Evolutionary conservation across 1,140 invertebrate genomes (phyloP).

Genomic region (Trichomalopsis sarcophagae): DNA sequence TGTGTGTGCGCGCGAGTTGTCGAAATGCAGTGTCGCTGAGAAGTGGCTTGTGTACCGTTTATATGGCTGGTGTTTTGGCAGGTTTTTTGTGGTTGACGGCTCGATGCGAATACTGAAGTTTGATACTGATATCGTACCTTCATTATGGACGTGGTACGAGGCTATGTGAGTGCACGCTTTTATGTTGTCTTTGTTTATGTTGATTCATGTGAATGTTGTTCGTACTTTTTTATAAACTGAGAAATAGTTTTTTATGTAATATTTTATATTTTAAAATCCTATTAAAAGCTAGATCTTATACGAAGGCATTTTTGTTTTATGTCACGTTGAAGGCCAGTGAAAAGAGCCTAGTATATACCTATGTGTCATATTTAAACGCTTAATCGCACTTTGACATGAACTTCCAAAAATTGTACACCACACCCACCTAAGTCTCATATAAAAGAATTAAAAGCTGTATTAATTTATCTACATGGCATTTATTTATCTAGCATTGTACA

Average conservation of each 20-base stretch:
- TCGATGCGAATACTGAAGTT: neutral
- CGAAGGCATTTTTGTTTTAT: neutral
- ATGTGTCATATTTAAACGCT: neutral
- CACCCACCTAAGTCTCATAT: neutral
- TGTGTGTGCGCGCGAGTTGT: neutral
- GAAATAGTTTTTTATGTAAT: neutral
- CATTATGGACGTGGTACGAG: conserved; percentile 68
- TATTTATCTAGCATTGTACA: no score
- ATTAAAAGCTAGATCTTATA: neutral
- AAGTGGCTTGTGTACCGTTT: neutral
- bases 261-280: neutral
- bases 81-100: neutral
- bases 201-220: neutral
- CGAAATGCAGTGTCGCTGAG: neutral
- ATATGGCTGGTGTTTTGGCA: neutral
- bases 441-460: neutral
- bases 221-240: neutral
- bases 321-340: neutral
- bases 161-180: conserved; percentile 65
- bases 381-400: neutral
- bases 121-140: neutral
- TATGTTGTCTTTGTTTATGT: neutral
- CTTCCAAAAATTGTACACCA: neutral
- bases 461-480: neutral
- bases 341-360: neutral